Base-by-base conservation (phyloP, 1,140 invertebrate genomes). In the Samia ricini region DNA sequence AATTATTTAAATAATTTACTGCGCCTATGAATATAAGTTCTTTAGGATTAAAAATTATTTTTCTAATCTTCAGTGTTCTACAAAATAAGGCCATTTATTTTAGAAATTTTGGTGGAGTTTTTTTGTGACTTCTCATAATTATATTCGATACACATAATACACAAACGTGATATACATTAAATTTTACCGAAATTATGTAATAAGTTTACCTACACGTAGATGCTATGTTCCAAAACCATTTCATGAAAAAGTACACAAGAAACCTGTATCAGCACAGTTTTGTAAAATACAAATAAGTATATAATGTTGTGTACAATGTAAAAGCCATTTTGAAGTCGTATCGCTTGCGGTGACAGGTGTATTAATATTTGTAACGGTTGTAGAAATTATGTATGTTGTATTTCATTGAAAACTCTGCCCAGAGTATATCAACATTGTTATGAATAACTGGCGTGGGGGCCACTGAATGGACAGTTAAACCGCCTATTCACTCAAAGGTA, bases 391-490 rank as follows among this genome's bases (percentile, higher is more conserved):
- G 49, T n/a, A 29, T 12, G 57, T 63, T 61, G 63, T 64, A 68
- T 66, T 71, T 67, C 69, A 73, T 69, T 78, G 76, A 72, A 77
- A 73, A 69, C 63, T 66, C 69, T 66, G 55, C 33, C 64, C 57
- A 64, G 42, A n/a, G n/a, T n/a, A n/a, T 56, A 56, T 56, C 51
- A 69, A 79, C 73, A 76, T 72, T 76, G 74, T 79, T 76, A 74
- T 69, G 69, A 74, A 76, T 79, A 64, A 65, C 63, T 24, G 66
- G 58, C 73, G 69, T 68, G 62, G 63, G 59, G 62, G 68, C 64
- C 71, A 63, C 57, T 79, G 72, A 79, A 79, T 79, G 74, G 74
- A 77, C 71, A 77, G 72, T 79, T 74, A 77, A 79, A 74, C 63
- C 75, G 59, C 66, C 72, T 74, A 79, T 79, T 77, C 74, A 77